Evolutionary conservation across 2,888 invertebrate genomes (phyloP).

Genomic region (Meliscaeva auricollis): DNA sequence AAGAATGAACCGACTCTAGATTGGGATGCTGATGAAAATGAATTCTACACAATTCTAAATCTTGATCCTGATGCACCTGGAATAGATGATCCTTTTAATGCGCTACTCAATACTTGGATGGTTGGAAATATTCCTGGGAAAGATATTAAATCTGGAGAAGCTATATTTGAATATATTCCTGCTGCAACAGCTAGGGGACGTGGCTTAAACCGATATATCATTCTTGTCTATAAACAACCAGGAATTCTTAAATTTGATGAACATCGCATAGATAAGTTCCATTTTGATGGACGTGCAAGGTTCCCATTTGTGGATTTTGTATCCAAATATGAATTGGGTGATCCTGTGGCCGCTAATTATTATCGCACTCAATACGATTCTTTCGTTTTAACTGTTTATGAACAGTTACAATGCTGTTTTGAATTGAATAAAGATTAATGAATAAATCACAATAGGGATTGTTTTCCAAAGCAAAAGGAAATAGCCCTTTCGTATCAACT

Average conservation of each 20-base stretch:
- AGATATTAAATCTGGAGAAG: slow-evolving; percentile 89
- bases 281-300: slow-evolving; percentile 85
- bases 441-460: too few relatives aligned
- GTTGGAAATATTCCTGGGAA: slow-evolving; percentile 94
- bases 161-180: slow-evolving; percentile 91
- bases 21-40: slow-evolving; percentile 1
- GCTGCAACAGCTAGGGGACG: slow-evolving; percentile 92
- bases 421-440: neutral
- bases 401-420: slow-evolving; percentile 15
- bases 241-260: slow-evolving; percentile 86
- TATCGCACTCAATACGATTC: slow-evolving; percentile 92
- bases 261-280: slow-evolving; percentile 81
- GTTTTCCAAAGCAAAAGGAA: too few relatives aligned
- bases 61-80: slow-evolving; percentile 17
- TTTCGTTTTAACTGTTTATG: slow-evolving; percentile 82
- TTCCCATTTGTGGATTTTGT: slow-evolving; percentile 89
- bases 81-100: slow-evolving; percentile 83
- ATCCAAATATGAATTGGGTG: slow-evolving; percentile 89
- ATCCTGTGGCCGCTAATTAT: slow-evolving; percentile 91
- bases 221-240: slow-evolving; percentile 90
- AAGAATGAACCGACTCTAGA: neutral
- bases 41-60: neutral
- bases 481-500: too few relatives aligned
- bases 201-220: slow-evolving; percentile 92
- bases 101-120: slow-evolving; percentile 97